Evolutionary conservation across 2,888 invertebrate species (phyloP), one percentile per base, ranked within the genome.

Genomic region (Plagodis dolabraria): DNA sequence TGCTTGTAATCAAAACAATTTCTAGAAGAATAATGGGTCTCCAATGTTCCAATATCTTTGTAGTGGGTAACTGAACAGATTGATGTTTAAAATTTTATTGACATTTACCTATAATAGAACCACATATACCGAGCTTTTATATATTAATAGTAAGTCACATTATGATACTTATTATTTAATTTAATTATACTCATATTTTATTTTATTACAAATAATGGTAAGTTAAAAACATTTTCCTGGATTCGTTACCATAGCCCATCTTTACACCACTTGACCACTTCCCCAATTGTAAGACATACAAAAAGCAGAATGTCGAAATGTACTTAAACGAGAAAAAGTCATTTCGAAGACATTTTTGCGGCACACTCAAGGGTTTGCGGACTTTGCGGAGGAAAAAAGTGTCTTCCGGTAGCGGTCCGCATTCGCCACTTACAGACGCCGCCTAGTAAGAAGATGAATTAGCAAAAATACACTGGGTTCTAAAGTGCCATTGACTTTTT

Each of bases 321-420:
- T 86, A 85, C 89, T 89, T 86, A 81, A 75, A 65, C 56, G 78
- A 77, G 80, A 83, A 83, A 87, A 89, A 87, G 84, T 88, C 84
- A 81, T 86, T 87, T 82, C 70, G 82, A 85, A 89, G 88, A 89
- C 85, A 87, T 90, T 92, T 22, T 91, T 83, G 87, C 88, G 79
- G 79, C 75, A 80, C 83, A 82, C 85, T 92, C 81, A 75, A 90
- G 89, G 85, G 86, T 85, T 85, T 85, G 79, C 77, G 79, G 89
- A 85, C 85, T 85, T 85, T 84, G 78, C 47, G 76, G 70, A 76
- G 78, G 83, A 90, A 60, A 36, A 89, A 89, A 81, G 74, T 77
- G 81, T 80, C 85, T 89, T 91, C 90, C 91, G 88, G 80, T 69
- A 77, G 64, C 80, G 49, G 56, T 48, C 50, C 46, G 50, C 54